A percentile compares a stretch with the other conserved stretches of the same genome.
Evolutionary conservation across 2,797 vertebrate genomes (phyloP).

Genomic region (Sternarchorhynchus goeldii): DNA sequence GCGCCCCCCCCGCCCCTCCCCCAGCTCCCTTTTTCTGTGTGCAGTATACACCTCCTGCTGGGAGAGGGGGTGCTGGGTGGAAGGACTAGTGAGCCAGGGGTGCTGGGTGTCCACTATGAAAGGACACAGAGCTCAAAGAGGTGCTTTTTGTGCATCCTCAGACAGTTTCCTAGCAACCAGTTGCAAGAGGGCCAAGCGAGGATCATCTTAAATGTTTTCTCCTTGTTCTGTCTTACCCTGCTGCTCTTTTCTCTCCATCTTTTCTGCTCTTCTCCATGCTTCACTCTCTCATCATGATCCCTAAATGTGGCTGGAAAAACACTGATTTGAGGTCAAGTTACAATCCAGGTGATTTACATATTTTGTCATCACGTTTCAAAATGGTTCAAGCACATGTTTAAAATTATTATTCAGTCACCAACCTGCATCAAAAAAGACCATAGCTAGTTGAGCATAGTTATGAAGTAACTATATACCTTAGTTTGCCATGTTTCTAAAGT

Average conservation of each 20-base stretch:
- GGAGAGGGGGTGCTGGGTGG: slow-evolving; percentile 10
- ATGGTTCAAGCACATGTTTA: no score
- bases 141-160: slow-evolving; percentile 60
- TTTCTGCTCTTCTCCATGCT: not conserved
- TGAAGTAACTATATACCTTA: no score
- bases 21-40: not conserved
- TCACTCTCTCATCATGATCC: not conserved
- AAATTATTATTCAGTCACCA: no score
- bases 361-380: not conserved
- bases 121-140: slow-evolving; percentile 43
- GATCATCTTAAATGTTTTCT: slow-evolving; percentile 42
- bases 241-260: not conserved
- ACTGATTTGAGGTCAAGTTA: not conserved
- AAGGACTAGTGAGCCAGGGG: slow-evolving; percentile 21
- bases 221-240: not conserved
- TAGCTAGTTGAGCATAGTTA: no score
- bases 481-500: no score
- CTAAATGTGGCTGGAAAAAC: no score
- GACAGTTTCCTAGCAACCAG: slow-evolving; percentile 67
- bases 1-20: not conserved
- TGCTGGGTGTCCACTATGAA: slow-evolving; percentile 29
- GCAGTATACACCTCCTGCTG: not conserved
- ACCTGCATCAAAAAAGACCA: no score
- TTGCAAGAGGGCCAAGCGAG: slow-evolving; percentile 61
- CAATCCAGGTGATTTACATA: not conserved